A percentile compares a stretch with the other conserved stretches of the same genome.
These are phyloP conservation scores for Aplysina aerophoba DNA, from an alignment of 37 sponge, comb jelly and placozoan genomes.

Conservation along the genomic window DNA sequence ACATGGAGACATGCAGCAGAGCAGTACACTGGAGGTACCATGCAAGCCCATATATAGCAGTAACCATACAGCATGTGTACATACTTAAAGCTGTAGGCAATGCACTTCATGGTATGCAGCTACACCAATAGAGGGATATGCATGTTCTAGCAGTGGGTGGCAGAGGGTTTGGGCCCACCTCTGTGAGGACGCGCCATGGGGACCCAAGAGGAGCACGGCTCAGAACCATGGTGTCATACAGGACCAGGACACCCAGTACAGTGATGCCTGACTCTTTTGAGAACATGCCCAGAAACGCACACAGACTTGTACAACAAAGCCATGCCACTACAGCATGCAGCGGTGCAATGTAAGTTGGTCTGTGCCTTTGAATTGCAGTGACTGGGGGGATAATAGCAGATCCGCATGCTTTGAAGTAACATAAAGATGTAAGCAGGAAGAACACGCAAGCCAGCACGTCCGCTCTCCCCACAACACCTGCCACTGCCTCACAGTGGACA, in stretches of 20 bases:
- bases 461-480: slow-evolving; percentile 86
- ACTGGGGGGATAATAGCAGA: neutral
- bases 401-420: slow-evolving; percentile 43
- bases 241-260: slow-evolving; percentile 54
- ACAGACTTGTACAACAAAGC: neutral
- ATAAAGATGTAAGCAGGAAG: slow-evolving; percentile 70
- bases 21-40: neutral
- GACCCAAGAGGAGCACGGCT: neutral
- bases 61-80: neutral
- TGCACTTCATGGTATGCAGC: neutral
- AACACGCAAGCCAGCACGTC: slow-evolving; percentile 81
- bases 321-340: neutral
- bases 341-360: neutral
- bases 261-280: slow-evolving; percentile 84
- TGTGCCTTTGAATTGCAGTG: neutral
- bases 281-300: slow-evolving; percentile 53
- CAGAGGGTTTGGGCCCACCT: neutral
- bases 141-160: neutral
- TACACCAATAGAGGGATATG: neutral
- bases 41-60: neutral
- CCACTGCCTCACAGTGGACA: slow-evolving; percentile 96
- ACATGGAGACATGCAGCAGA: neutral
- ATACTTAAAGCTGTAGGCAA: too few relatives aligned
- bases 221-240: slow-evolving; percentile 55
- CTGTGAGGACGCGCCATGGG: neutral